Percentiles rank a stretch among this genome's conserved stretches.
Conservation (phyloP, 2,797 vertebrate species). For the Neosilurus hyrtlii region DNA sequence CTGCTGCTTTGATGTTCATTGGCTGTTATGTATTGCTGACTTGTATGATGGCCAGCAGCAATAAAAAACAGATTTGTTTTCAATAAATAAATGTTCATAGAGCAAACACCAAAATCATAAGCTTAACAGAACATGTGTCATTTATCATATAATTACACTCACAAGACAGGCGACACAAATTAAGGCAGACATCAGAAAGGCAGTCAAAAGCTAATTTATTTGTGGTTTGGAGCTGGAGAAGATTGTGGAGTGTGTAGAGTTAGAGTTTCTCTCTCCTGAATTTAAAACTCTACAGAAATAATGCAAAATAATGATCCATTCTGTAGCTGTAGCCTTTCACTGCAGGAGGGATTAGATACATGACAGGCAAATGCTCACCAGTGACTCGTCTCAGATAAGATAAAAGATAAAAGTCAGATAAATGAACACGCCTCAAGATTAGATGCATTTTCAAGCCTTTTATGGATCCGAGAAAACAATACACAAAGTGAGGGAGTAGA, state of each 20-base stretch:
- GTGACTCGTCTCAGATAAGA: not conserved
- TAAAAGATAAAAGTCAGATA: constrained; percentile 2
- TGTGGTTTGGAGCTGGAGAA: not conserved
- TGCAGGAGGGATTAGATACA: not conserved
- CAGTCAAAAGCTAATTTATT: too few species aligned
- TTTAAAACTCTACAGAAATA: not conserved
- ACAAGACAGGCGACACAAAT: too few species aligned
- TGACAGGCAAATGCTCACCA: not conserved
- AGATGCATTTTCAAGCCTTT: not conserved
- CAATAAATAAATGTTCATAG: too few species aligned
- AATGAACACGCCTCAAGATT: constrained; percentile 4
- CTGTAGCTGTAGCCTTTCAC: not conserved
- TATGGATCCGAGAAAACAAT: not conserved
- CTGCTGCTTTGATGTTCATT: too few species aligned
- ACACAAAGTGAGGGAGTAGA: not conserved
- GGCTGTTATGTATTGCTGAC: too few species aligned
- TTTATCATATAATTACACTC: too few species aligned
- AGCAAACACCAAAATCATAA: too few species aligned
- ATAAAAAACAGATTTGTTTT: too few species aligned
- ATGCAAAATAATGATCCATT: not conserved
- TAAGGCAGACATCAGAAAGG: too few species aligned
- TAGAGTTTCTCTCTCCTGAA: not conserved
- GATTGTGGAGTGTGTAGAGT: not conserved
- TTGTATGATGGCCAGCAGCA: too few species aligned
- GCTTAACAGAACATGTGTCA: too few species aligned